Base-by-base conservation (phyloP, 2,797 vertebrate genomes). In the Cuniculus paca region DNA sequence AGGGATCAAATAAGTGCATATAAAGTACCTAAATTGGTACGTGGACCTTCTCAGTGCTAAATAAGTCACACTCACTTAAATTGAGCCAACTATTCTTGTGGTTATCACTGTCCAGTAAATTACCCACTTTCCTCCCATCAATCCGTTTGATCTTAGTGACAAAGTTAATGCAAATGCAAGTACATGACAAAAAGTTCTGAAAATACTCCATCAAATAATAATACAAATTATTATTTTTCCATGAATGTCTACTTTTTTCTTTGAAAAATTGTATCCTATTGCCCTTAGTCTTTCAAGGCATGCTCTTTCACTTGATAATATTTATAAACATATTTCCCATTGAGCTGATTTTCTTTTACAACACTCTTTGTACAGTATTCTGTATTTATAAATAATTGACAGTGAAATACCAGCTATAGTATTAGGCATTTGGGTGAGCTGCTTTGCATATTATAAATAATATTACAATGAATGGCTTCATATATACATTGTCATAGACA, bases 221-320 rank as follows among this genome's bases (percentile, higher is more conserved):
- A 87, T 34, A 61, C n/a, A 87, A 92, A 77, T 91, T 78, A 90
- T 45, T 77, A 56, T 88, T 96, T 97, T 95, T 93, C 84, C 54
- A 87, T 70, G 24, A 91, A 65, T 3, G 14, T 28, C 42, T 72
- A 42, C 20, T 80, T 65, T 90, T 90, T 90, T 24, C 50, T 84
- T 90, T 88, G 39, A 83, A 79, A 78, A 80, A 60, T 68, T 81
- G 0, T 58, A 78, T 81, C 6, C 2, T 74, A 54, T 78, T 90
- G 9, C 36, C 6, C 42, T 90, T 72, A 77, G 8, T 80, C 7
- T 95, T 82, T 90, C 81, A 36, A 95, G 72, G 10, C 13, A 60
- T 96, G 36, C 2, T 90, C n/a, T 28, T 97, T 88, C 8, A 50
- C 31, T 82, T 95, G 63, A 19, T 75, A 63, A 61, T 92, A 88